phyloP scores from a whole-genome alignment of 2,113 vertebrate species.

The Blennius ocellaris region DNA sequence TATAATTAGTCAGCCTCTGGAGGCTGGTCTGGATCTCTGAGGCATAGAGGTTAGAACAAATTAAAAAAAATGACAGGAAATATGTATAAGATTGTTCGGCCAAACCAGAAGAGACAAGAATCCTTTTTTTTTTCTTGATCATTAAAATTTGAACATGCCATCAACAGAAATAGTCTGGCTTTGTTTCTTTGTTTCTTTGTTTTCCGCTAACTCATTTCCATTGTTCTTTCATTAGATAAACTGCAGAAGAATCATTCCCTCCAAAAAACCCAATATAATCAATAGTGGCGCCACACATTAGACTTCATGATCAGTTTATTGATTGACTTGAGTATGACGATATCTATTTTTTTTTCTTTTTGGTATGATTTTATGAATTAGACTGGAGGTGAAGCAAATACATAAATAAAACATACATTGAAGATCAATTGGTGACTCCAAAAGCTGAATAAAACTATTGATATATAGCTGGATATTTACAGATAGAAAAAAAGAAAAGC shows the following conservation, averaged over 20 bases:
- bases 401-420: not conserved
- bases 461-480: too few species aligned
- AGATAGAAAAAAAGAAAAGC: too few species aligned
- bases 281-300: not conserved
- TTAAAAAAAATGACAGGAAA: constrained; percentile 31
- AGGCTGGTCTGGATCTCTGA: constrained; percentile 2
- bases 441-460: not conserved
- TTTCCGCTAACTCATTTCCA: not conserved
- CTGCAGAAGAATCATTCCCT: not conserved
- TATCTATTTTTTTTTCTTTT: not conserved
- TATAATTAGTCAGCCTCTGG: constrained; percentile 41
- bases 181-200: not conserved
- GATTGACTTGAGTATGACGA: not conserved
- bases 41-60: constrained; percentile 28
- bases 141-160: not conserved
- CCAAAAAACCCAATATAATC: not conserved
- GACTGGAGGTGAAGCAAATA: not conserved
- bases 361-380: constrained; percentile 2
- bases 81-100: constrained; percentile 10
- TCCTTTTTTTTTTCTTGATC: not conserved
- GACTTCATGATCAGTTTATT: constrained; percentile 13
- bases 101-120: not conserved
- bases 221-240: not conserved
- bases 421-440: not conserved
- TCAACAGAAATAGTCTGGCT: not conserved